These are phyloP conservation scores for Erinaceus europaeus DNA, from an alignment of 2,113 vertebrate species.

Conservation along the genomic window DNA sequence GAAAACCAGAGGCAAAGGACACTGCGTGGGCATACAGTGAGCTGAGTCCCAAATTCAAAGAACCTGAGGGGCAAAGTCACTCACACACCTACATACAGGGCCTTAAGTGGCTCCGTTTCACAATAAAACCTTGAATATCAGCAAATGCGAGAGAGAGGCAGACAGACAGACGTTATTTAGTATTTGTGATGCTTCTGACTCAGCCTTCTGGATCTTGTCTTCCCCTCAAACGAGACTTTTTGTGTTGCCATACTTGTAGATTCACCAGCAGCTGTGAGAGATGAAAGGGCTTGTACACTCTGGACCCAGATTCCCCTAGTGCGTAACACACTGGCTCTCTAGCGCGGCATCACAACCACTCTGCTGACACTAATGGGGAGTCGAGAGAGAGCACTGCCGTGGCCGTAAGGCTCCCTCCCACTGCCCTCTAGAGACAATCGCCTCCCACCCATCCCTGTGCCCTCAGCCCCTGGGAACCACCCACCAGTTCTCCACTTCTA, in stretches of 20 bases:
- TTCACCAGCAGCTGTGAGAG: too few relatives aligned
- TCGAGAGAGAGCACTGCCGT: too few relatives aligned
- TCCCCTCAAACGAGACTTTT: background rate
- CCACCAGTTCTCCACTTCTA: background rate
- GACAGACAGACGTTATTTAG: too few relatives aligned
- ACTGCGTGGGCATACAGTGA: constrained; percentile 6
- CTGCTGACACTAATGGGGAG: too few relatives aligned
- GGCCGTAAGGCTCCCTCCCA: background rate
- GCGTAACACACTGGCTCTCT: too few relatives aligned
- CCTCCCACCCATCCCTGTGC: background rate
- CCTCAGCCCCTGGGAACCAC: background rate
- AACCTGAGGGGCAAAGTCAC: background rate
- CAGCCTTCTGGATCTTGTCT: background rate
- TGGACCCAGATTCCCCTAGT: too few relatives aligned
- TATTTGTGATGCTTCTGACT: constrained; percentile 13
- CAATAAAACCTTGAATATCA: constrained; percentile 16
- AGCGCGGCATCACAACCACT: too few relatives aligned
- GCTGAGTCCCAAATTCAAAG: constrained; percentile 29
- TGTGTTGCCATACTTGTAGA: too few relatives aligned
- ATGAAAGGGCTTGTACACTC: too few relatives aligned
- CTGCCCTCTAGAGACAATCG: background rate
- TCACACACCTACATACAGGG: background rate
- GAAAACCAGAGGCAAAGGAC: constrained; percentile 44
- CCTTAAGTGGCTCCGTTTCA: background rate
- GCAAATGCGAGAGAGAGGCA: background rate